phyloP scores from a whole-genome alignment of 1,140 invertebrate genomes.

The Aphis craccivora region DNA sequence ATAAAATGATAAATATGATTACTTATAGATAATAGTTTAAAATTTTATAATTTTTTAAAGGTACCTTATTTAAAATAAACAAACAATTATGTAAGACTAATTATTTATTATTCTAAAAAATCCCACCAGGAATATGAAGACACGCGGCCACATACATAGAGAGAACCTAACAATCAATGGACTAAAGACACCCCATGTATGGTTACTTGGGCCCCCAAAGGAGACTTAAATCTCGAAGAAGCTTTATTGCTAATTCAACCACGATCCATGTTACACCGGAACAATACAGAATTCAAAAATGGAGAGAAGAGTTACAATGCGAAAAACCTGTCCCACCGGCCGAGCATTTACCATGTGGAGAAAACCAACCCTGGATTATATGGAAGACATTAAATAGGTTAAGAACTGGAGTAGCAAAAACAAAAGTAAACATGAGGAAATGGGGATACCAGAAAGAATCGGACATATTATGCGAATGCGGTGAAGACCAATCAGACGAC shows the following conservation, averaged over 20 bases:
- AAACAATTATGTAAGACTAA: no score
- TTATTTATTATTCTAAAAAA: no score
- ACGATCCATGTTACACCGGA: not conserved
- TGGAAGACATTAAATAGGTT: not conserved
- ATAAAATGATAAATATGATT: no score
- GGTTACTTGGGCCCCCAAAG: not conserved
- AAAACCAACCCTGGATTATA: not conserved
- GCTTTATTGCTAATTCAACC: slow-evolving; percentile 17
- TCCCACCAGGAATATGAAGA: not conserved
- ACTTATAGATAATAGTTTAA: no score
- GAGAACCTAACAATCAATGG: slow-evolving; percentile 17
- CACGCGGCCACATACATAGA: not conserved
- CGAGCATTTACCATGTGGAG: not conserved
- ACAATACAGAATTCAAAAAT: not conserved
- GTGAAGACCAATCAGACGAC: no score
- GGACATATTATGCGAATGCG: no score
- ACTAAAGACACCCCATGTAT: slow-evolving; percentile 32
- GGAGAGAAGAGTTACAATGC: not conserved
- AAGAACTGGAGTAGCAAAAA: no score
- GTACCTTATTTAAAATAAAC: no score
- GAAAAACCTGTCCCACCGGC: not conserved
- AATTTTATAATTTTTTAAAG: no score
- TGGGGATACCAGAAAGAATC: no score
- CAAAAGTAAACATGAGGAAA: no score
- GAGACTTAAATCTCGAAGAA: slow-evolving; percentile 37